A percentile compares a stretch with the other conserved stretches of the same genome.
These are phyloP conservation scores for Xiphorhynchus erythropygius DNA, from an alignment of 2,797 vertebrate species.

Conservation along the genomic window DNA sequence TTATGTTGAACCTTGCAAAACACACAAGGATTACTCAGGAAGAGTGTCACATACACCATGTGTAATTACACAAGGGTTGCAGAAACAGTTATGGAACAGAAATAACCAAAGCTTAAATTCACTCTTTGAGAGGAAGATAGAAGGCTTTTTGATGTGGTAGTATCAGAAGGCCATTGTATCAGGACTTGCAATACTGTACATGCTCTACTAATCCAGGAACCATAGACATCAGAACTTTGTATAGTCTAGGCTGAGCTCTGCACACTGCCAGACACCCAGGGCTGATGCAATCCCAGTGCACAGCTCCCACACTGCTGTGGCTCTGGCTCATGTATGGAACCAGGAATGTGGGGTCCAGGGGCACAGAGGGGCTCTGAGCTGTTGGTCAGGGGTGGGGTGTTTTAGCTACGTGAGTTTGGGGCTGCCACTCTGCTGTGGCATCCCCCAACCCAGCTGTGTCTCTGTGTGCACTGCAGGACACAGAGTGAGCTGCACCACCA, in stretches of 20 bases:
- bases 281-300: background rate
- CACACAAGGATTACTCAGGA: background rate
- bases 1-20: constrained; percentile 1
- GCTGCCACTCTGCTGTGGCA: background rate
- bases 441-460: background rate
- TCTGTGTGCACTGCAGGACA: background rate
- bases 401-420: background rate
- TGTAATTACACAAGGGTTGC: background rate
- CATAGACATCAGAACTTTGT: background rate
- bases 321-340: rapidly evolving
- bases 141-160: background rate
- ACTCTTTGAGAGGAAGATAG: background rate
- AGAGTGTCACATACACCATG: background rate
- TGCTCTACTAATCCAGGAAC: background rate
- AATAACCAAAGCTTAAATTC: constrained; percentile 3
- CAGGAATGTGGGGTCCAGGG: background rate
- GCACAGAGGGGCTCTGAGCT: background rate
- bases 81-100: background rate
- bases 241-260: background rate
- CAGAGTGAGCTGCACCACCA: background rate
- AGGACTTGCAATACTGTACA: background rate
- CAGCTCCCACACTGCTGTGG: background rate
- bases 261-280: background rate
- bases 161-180: background rate
- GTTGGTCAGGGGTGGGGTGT: background rate